These are phyloP conservation scores for Schizaphis graminum DNA, from an alignment of 2,888 invertebrate species.

Conservation along the genomic window DNA sequence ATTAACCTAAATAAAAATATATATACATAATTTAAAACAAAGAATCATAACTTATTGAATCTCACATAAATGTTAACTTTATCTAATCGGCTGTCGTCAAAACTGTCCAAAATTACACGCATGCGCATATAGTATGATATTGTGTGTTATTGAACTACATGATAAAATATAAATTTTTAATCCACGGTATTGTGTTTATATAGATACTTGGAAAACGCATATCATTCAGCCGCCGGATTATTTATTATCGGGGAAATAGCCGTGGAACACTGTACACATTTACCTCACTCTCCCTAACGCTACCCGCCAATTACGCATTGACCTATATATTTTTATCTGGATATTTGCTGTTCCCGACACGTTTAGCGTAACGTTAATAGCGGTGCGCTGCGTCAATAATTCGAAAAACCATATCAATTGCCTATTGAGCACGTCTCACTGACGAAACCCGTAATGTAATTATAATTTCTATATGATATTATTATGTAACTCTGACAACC, in stretches of 20 bases:
- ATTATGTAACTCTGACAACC: not conserved
- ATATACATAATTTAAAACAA: too few relatives aligned
- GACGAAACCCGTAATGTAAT: not conserved
- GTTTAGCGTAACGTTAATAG: not conserved
- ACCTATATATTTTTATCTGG: not conserved
- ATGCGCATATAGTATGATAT: not conserved
- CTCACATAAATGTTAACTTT: not conserved
- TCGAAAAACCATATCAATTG: not conserved
- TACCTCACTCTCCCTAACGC: not conserved
- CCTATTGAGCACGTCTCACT: not conserved
- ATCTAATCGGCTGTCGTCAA: not conserved
- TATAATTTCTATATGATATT: not conserved
- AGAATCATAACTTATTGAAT: not conserved
- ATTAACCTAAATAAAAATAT: too few relatives aligned
- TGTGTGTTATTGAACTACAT: not conserved
- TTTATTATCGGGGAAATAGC: not conserved
- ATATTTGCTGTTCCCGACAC: not conserved
- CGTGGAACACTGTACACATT: not conserved
- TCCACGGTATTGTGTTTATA: not conserved
- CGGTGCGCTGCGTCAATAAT: not conserved
- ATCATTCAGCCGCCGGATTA: not conserved
- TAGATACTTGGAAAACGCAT: not conserved
- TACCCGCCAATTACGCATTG: not conserved
- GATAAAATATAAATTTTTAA: not conserved
- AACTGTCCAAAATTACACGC: not conserved